Percentiles rank a stretch among this genome's conserved stretches.
phyloP scores from a whole-genome alignment of 2,797 vertebrate genomes.

The Clarias pachynema region DNA sequence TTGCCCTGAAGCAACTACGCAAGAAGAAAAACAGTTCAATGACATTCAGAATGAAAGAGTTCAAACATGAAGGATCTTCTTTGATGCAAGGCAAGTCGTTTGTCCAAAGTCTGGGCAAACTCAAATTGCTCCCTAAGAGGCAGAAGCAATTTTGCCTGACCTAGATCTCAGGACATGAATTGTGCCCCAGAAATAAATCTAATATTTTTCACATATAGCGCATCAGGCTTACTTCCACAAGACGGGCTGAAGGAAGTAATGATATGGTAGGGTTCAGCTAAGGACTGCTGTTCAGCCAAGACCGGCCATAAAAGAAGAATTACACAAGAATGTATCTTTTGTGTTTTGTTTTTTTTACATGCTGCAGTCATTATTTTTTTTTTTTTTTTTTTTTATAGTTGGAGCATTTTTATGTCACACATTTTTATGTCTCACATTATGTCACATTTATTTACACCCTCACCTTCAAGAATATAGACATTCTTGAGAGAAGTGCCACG shows the following conservation, averaged over 20 bases:
- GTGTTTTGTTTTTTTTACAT: no score
- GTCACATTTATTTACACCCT: no score
- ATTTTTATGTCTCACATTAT: no score
- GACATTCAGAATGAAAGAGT: slow-evolving; percentile 11
- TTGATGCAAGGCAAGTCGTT: not conserved
- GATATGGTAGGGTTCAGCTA: not conserved
- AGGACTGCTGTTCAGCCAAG: no score
- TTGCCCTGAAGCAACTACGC: not conserved
- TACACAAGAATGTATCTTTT: no score
- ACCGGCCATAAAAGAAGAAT: no score
- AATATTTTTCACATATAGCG: not conserved
- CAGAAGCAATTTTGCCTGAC: slow-evolving; percentile 5
- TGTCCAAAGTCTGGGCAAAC: slow-evolving; percentile 18
- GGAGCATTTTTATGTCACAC: no score
- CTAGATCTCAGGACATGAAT: slow-evolving; percentile 12
- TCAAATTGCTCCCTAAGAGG: slow-evolving; percentile 26
- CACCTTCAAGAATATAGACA: no score
- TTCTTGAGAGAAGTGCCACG: no score
- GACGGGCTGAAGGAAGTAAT: not conserved
- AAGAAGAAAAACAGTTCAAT: slow-evolving; percentile 16
- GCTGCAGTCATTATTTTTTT: no score
- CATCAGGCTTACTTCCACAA: not conserved
- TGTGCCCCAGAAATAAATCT: slow-evolving; percentile 19
- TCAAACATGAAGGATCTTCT: not conserved
- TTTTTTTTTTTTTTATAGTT: no score